Evolutionary conservation across 2,888 invertebrate species (phyloP), one percentile per base, ranked within the genome.

Genomic region (Caradrina kadenii): DNA sequence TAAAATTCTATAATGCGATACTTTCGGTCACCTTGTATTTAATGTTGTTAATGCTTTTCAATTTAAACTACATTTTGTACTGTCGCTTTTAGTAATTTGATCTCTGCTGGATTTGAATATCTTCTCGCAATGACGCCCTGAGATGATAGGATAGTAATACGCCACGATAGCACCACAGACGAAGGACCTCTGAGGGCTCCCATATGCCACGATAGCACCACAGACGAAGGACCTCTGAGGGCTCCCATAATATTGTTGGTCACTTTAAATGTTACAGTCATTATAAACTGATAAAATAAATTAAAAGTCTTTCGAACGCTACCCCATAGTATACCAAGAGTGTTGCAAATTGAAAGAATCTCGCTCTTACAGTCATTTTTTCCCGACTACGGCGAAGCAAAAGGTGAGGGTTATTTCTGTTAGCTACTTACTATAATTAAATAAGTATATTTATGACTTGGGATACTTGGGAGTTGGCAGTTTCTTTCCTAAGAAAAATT

Each of bases 1-100:
- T 67, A 50, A 39, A 66, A 59, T 42, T 45, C n/a, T 22, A 50
- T 31, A 70, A 54, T 59, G 17, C n/a, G n/a, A 53, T 13, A 63
- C 60, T 67, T 83, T 78, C 67, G 13, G 63, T 70, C 54, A 70
- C 83, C 74, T 81, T 79, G 81, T 48, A 31, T 63, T 56, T 2
- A 70, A 72, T 74, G 11, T 26, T n/a, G n/a, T n/a, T n/a, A n/a
- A n/a, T n/a, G n/a, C n/a, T n/a, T 60, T 42, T 19, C 11, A 58
- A 65, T 64, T 35, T 26, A 8, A 55, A 39, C 19, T 26, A 17
- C 58, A 60, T 53, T 39, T 53, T 50, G 10, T 31, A 49, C 31
- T 48, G 54, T 63, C 64, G 52, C 65, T 58, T 79, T 56, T 15
- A 48, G 26, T 64, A 5, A 10, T 39, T 62, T 26, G 56, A 49